These are phyloP conservation scores for Recurvirostra avosetta DNA, from an alignment of 2,113 vertebrate genomes.

Conservation along the genomic window DNA sequence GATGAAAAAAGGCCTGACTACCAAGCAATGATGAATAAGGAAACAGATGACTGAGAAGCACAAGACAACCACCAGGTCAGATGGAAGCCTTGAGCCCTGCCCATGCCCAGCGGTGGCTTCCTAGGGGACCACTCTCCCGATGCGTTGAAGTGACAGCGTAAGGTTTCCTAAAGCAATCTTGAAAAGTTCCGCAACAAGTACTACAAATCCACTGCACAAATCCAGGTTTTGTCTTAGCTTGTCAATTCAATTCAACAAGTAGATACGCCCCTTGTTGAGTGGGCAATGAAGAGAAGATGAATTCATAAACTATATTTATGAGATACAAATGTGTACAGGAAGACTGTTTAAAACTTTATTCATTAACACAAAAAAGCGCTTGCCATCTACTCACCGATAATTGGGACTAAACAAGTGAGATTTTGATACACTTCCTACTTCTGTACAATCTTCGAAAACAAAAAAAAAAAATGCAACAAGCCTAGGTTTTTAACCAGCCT, in stretches of 20 bases:
- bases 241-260: not conserved
- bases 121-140: rapidly evolving
- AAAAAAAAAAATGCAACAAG: not conserved
- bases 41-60: not conserved
- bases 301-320: not conserved
- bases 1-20: not conserved
- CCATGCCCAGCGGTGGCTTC: not conserved
- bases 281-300: not conserved
- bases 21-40: not conserved
- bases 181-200: not conserved
- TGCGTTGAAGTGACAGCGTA: not conserved
- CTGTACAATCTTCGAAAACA: not conserved
- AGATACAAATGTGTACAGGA: not conserved
- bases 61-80: not conserved
- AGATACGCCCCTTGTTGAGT: not conserved
- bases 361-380: not conserved
- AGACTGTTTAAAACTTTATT: conserved; percentile 3
- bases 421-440: not conserved
- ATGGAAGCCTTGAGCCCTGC: not conserved
- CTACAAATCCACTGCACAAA: not conserved
- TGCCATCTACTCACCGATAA: conserved; percentile 17
- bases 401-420: not conserved
- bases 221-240: not conserved
- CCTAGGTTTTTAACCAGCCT: not conserved
- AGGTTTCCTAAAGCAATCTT: not conserved